Evolutionary conservation across 2,888 invertebrate species (phyloP).

Genomic region (Melikaiella ostensackeni): DNA sequence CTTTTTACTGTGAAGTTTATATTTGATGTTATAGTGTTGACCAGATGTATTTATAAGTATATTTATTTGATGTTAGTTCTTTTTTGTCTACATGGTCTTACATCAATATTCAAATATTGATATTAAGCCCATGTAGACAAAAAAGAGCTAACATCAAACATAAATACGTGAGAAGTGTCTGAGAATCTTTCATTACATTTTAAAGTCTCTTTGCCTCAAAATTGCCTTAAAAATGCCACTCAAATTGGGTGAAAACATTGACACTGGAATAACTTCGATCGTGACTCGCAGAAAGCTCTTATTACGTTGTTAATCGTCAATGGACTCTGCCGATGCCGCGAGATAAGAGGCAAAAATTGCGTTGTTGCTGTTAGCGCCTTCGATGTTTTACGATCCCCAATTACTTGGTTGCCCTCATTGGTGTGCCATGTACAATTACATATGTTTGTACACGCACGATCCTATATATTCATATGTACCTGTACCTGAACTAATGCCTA

Average conservation of each 20-base stretch:
- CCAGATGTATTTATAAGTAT: no score
- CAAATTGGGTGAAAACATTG: neutral
- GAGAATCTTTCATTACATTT: no score
- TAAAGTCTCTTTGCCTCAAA: no score
- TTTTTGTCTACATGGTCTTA: no score
- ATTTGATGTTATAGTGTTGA: no score
- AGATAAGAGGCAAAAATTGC: conserved; percentile 59
- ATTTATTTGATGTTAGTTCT: no score
- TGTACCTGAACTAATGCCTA: neutral
- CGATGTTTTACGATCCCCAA: conserved; percentile 71
- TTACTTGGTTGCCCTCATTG: conserved; percentile 59
- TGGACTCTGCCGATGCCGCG: conserved; percentile 48
- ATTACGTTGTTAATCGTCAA: conserved; percentile 61
- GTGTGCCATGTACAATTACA: conserved; percentile 20
- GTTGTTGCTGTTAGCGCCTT: conserved; percentile 68
- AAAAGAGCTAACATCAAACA: no score
- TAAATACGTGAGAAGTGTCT: no score
- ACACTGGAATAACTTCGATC: neutral
- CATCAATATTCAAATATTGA: no score
- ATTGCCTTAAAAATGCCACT: neutral
- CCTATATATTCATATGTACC: neutral
- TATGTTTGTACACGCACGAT: conserved; percentile 14
- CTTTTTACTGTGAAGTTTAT: no score
- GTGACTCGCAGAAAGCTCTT: conserved; percentile 44
- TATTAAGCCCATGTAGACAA: no score